Evolutionary conservation across 2,797 vertebrate species (phyloP), one percentile per base, ranked within the genome.

Genomic region (Coregonus ussuriensis): DNA sequence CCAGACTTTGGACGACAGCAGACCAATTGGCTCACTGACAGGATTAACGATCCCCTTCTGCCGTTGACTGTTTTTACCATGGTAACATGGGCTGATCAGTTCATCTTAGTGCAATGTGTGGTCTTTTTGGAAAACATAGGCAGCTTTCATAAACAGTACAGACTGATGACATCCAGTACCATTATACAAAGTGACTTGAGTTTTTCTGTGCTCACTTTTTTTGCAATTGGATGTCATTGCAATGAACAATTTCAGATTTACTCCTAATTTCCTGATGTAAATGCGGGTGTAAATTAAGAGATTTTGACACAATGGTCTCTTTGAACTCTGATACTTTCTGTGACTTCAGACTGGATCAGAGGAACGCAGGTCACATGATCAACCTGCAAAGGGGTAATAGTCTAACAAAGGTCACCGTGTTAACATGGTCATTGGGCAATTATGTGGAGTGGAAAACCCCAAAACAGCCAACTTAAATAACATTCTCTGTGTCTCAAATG

Each of bases 361-460:
- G 41, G 41, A 47, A 3, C 41, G 41, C 9, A 11, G 41, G 41
- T 47, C 41, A 47, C 41, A 47, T 47, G 41, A 47, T 11, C 9
- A 47, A 47, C 41, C 41, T 11, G 41, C 41, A 0, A 47, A 47
- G 9, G 41, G 41, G 41, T 47, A 47, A 47, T 11, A 47, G 41
- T 47, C 41, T 47, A 47, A 47, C 41, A 47, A 9, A 47, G 41
- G 41, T 47, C 41, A 47, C 9, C 7, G 41, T 47, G 41, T 11
- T 47, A 47, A 47, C 41, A 47, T 47, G 41, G 65, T 79, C 77
- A 87, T 72, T 77, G 80, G 63, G 66, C 77, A 86, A 77, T 80
- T 84, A 84, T 85, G 41, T 47, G 41, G 9, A 47, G 77, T 81
- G 79, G 78, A 52, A 71, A 14, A 18, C 37, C 69, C 41, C 69